Conservation (phyloP, 2,113 vertebrate genomes). For the Oryzias curvinotus region DNA sequence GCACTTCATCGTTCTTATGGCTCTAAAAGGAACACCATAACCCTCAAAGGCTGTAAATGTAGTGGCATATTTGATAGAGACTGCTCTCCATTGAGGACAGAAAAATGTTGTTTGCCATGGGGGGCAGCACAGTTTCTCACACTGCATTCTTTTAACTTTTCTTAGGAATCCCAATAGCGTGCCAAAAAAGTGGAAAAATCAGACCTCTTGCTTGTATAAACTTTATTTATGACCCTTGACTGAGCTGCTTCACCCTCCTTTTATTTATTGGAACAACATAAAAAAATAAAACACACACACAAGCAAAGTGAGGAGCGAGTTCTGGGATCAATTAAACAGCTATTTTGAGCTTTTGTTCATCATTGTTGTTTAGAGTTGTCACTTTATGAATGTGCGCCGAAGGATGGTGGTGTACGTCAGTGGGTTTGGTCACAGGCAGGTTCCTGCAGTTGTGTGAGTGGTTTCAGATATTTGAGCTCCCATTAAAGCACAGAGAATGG, state of each 20-base stretch:
- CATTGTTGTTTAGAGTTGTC: slow-evolving; percentile 29
- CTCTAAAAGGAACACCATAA: slow-evolving; percentile 11
- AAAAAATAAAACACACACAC: slow-evolving; percentile 27
- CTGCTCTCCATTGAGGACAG: slow-evolving; percentile 6
- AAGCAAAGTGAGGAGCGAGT: slow-evolving; percentile 37
- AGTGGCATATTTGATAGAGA: slow-evolving; percentile 7
- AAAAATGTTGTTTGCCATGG: slow-evolving; percentile 3
- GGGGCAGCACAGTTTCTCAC: slow-evolving; percentile 18
- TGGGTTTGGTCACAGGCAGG: too few species aligned
- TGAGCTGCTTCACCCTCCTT: slow-evolving; percentile 39
- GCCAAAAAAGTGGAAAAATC: slow-evolving; percentile 48
- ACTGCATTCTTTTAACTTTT: slow-evolving; percentile 42
- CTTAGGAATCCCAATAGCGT: slow-evolving; percentile 32
- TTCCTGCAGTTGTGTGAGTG: too few species aligned
- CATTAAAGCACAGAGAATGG: slow-evolving; percentile 2
- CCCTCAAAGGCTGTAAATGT: slow-evolving; percentile 30
- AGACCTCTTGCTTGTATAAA: slow-evolving; percentile 60
- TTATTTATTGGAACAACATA: slow-evolving; percentile 42
- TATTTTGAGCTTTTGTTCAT: slow-evolving; percentile 50
- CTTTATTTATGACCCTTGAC: slow-evolving; percentile 69
- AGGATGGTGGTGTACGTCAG: neutral
- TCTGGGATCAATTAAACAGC: slow-evolving; percentile 56
- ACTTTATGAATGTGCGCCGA: slow-evolving; percentile 8
- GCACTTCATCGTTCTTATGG: slow-evolving; percentile 23
- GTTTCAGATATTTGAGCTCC: neutral